Percentiles rank a stretch among this genome's conserved stretches.
These are phyloP conservation scores for Drosophila tsacasi DNA, from an alignment of 1,140 invertebrate species.

Conservation along the genomic window DNA sequence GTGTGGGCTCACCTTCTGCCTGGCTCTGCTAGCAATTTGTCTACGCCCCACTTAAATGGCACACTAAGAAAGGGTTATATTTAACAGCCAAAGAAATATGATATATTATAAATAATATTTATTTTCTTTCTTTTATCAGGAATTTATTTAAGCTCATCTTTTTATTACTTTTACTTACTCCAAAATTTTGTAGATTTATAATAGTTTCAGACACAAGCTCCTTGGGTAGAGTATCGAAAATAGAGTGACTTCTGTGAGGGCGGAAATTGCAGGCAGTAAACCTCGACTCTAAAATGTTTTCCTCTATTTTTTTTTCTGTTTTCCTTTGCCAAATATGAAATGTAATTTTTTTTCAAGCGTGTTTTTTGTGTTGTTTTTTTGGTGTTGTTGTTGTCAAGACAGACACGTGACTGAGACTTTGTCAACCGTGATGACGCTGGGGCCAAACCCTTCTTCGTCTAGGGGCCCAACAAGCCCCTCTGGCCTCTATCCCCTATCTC, in stretches of 20 bases:
- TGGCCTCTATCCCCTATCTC: not conserved
- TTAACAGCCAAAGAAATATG: not conserved
- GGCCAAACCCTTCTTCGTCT: conserved; percentile 23
- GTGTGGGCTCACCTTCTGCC: conserved; percentile 29
- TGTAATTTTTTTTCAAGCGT: conserved; percentile 26
- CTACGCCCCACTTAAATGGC: conserved; percentile 1
- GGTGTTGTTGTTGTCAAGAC: conserved; percentile 19
- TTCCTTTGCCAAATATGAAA: conserved; percentile 37
- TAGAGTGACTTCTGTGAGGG: conserved; percentile 3
- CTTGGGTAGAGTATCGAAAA: conserved; percentile 1
- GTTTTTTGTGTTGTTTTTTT: conserved; percentile 12
- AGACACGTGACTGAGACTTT: conserved; percentile 46
- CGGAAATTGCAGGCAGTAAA: conserved; percentile 22
- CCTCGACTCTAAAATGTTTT: conserved; percentile 8
- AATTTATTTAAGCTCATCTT: too few species aligned
- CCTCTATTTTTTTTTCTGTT: not conserved
- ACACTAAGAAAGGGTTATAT: not conserved
- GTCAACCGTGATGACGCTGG: conserved; percentile 37
- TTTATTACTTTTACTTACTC: too few species aligned
- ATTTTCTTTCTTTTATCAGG: not conserved
- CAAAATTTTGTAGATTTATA: not conserved
- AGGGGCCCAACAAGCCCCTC: conserved; percentile 5
- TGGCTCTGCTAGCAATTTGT: conserved; percentile 7
- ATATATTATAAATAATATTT: not conserved
- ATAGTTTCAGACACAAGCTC: not conserved